A percentile compares a stretch with the other conserved stretches of the same genome.
phyloP scores from a whole-genome alignment of 2,888 invertebrate species.

The Amiota mariae region DNA sequence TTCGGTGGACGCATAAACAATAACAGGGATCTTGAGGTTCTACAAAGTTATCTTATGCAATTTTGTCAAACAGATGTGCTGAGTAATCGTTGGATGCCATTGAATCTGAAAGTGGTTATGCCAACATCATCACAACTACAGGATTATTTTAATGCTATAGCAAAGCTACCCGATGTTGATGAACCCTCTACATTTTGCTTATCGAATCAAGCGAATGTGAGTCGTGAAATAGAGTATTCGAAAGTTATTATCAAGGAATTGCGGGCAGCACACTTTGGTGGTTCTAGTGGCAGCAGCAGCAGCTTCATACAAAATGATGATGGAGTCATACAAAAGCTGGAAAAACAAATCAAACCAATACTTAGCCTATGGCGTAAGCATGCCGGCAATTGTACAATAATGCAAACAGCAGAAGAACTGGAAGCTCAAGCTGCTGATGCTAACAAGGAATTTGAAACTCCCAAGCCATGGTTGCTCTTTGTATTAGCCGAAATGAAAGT shows the following conservation, averaged over 20 bases:
- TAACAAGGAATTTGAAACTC: slow-evolving; percentile 29
- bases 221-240: slow-evolving; percentile 67
- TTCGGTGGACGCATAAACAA: slow-evolving; percentile 92
- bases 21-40: slow-evolving; percentile 77
- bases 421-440: slow-evolving; percentile 22
- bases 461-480: slow-evolving; percentile 69
- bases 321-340: slow-evolving; percentile 70
- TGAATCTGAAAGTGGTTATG: slow-evolving; percentile 73
- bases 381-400: slow-evolving; percentile 73
- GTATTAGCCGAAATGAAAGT: slow-evolving; percentile 66
- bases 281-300: background rate
- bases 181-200: slow-evolving; percentile 69
- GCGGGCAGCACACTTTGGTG: slow-evolving; percentile 60
- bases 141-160: slow-evolving; percentile 69
- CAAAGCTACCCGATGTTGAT: slow-evolving; percentile 69
- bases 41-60: slow-evolving; percentile 76
- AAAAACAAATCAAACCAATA: slow-evolving; percentile 80
- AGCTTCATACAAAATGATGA: background rate
- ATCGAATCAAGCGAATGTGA: slow-evolving; percentile 69
- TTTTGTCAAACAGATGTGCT: slow-evolving; percentile 78
- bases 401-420: slow-evolving; percentile 56
- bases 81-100: slow-evolving; percentile 77
- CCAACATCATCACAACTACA: slow-evolving; percentile 69
- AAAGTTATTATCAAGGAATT: slow-evolving; percentile 66
- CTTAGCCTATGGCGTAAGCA: slow-evolving; percentile 89